A percentile compares a stretch with the other conserved stretches of the same genome.
Evolutionary conservation across 1,140 invertebrate genomes (phyloP).

Genomic region (Halictus rubicundus): DNA sequence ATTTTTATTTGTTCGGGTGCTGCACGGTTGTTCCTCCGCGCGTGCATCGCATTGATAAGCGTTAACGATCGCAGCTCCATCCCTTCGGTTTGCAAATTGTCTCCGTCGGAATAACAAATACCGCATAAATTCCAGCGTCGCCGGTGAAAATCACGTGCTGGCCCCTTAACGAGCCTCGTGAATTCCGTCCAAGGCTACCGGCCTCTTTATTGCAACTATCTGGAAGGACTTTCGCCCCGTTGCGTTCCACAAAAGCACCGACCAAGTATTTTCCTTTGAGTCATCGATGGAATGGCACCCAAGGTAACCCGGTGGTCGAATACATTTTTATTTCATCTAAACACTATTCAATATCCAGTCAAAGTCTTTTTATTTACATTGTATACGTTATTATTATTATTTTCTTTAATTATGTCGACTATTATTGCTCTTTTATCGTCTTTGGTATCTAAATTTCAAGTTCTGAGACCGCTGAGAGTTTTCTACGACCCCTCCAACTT

Average conservation of each 20-base stretch:
- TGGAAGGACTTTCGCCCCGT: conserved; percentile 36
- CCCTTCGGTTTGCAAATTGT: neutral
- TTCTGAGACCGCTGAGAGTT: neutral
- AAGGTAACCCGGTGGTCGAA: too few relatives aligned
- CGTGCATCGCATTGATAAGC: too few relatives aligned
- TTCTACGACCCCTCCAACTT: neutral
- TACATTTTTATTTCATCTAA: too few relatives aligned
- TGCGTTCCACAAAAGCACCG: neutral
- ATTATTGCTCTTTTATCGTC: neutral
- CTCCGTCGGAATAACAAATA: conserved; percentile 5
- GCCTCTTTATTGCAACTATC: conserved; percentile 28
- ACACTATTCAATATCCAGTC: too few relatives aligned
- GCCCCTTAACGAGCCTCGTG: conserved; percentile 35
- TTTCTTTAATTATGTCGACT: too few relatives aligned
- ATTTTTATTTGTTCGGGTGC: too few relatives aligned
- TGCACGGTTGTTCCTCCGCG: too few relatives aligned
- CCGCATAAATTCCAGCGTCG: conserved; percentile 18
- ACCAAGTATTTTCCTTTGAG: too few relatives aligned
- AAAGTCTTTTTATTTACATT: too few relatives aligned
- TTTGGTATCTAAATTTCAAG: neutral
- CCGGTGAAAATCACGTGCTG: conserved; percentile 28
- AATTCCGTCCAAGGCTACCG: conserved; percentile 39
- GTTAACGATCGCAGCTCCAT: too few relatives aligned
- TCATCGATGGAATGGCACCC: too few relatives aligned
- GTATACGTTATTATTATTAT: too few relatives aligned